These are phyloP conservation scores for Pseudorhiza aurosa DNA, from an alignment of 30 jellyfish, hydroid and myxozoan species.

Conservation along the genomic window DNA sequence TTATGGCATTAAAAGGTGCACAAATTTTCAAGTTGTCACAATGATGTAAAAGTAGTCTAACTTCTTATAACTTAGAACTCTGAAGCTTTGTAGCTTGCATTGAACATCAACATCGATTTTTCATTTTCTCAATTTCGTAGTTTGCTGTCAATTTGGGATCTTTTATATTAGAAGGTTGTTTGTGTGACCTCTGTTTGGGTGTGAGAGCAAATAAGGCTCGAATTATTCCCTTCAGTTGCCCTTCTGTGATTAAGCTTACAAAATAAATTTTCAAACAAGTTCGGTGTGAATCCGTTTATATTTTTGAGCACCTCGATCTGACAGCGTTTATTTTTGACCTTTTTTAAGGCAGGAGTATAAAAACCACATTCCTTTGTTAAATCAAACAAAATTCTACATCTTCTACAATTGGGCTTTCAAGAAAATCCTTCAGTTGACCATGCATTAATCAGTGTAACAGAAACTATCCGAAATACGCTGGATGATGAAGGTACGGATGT, in stretches of 20 bases:
- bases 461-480: too few relatives aligned
- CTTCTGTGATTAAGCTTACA: not conserved
- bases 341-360: not conserved
- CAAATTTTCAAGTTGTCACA: too few relatives aligned
- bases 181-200: constrained; percentile 6
- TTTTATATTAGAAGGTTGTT: constrained; percentile 14
- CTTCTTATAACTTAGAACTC: too few relatives aligned
- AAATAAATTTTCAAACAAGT: constrained; percentile 3
- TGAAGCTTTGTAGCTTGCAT: not conserved
- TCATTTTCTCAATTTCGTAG: not conserved
- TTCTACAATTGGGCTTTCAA: too few relatives aligned
- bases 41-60: too few relatives aligned
- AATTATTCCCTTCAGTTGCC: constrained; percentile 14
- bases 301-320: not conserved
- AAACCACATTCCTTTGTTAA: too few relatives aligned
- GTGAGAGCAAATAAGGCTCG: not conserved
- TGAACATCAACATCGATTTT: not conserved
- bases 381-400: too few relatives aligned
- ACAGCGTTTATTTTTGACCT: constrained; percentile 21
- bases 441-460: too few relatives aligned
- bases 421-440: too few relatives aligned
- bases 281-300: constrained; percentile 7
- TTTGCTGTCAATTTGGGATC: not conserved
- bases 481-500: too few relatives aligned
- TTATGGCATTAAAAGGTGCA: too few relatives aligned